Evolutionary conservation across 2,797 vertebrate genomes (phyloP), one percentile per base, ranked within the genome.

Genomic region (Aplochiton taeniatus): DNA sequence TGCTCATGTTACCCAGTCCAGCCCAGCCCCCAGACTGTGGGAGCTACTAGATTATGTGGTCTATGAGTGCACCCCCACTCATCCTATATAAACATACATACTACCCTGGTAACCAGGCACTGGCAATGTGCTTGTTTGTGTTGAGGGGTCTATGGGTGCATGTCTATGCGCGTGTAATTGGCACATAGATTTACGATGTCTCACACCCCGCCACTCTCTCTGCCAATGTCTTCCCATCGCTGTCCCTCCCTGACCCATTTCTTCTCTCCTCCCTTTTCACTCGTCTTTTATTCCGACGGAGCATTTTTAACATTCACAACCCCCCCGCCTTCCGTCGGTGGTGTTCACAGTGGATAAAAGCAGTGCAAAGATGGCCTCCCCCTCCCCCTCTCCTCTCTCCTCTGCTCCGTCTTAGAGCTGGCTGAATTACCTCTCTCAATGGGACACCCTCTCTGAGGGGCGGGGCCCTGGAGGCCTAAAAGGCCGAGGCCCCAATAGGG

Each of bases 351-450:
- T 68, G 70, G 71, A 68, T 72, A 69, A 75, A 68, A 66, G 65
- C 44, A 71, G 70, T 77, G 75, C 68, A 80, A 79, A 79, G 66
- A 57, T 76, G 64, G 63, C 51, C 65, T 62, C 66, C 49, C 43
- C 64, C 45, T 51, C 14, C 1, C 41, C 16, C 18, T 11, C 42
- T 13, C 41, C 43, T 44, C 19, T 49, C 53, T 14, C 57, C 56
- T 17, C 45, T 58, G 43, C 58, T 14, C 61, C 50, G 8, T 11
- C 49, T 49, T 74, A 44, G 54, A 70, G 66, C 47, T 67, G 64
- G 66, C 77, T 85, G 79, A 86, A 86, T 88, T 78, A 78, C 54
- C 70, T 31, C 64, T 63, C 56, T 83, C 73, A 86, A 80, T 77
- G 63, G 78, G 63, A 72, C 54, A 17, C 67, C 58, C 59, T 66